phyloP scores from a whole-genome alignment of 2,113 vertebrate species.

The Pelmatolapia mariae region DNA sequence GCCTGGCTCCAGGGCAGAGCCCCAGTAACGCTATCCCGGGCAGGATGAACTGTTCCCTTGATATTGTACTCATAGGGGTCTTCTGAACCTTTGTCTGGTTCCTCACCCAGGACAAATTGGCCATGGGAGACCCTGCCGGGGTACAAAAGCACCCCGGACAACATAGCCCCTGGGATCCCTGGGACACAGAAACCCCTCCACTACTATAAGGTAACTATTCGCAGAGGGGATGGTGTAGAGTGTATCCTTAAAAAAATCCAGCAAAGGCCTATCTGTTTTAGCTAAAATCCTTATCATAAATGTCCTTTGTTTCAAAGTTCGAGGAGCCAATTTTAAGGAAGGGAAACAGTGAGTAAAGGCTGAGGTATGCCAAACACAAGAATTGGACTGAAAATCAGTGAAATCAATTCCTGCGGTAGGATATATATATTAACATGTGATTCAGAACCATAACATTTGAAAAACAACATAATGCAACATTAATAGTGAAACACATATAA shows the following conservation, averaged over 20 bases:
- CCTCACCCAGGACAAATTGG: not conserved
- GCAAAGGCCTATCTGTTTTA: not conserved
- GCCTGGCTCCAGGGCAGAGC: not conserved
- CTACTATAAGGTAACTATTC: not conserved
- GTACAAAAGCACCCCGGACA: rapidly evolving
- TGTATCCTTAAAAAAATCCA: not conserved
- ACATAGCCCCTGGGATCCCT: not conserved
- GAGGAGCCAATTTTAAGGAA: not conserved
- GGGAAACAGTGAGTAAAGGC: not conserved
- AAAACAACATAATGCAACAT: not conserved
- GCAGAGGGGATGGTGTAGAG: not conserved
- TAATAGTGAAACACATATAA: not conserved
- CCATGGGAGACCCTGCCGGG: not conserved
- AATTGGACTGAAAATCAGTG: not conserved
- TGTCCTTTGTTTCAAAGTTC: rapidly evolving
- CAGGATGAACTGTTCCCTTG: not conserved
- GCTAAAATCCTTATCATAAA: not conserved
- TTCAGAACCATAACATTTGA: not conserved
- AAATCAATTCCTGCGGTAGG: not conserved
- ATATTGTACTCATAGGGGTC: not conserved
- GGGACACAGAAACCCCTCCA: not conserved
- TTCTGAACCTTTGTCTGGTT: not conserved
- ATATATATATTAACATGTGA: not conserved
- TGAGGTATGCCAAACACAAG: not conserved
- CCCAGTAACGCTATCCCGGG: not conserved